Conservation (phyloP, 2,888 invertebrate genomes). For the Mayetiola destructor region DNA sequence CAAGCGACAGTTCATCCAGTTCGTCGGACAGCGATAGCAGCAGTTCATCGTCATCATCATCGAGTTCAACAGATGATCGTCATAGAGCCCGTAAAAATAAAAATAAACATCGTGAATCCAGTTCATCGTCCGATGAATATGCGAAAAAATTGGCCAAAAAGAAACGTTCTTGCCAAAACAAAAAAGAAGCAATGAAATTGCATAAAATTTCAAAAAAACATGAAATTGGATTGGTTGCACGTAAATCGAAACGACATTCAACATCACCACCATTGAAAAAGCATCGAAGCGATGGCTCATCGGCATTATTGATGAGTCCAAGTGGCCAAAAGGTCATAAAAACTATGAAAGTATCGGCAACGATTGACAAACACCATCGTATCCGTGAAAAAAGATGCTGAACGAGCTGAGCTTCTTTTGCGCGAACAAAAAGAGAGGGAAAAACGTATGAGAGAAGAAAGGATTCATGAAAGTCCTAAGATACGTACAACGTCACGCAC, state of each 20-base stretch:
- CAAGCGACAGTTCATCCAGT: slow-evolving; percentile 30
- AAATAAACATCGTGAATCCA: slow-evolving; percentile 37
- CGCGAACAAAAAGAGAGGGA: slow-evolving; percentile 37
- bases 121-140: slow-evolving; percentile 51
- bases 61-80: slow-evolving; percentile 22
- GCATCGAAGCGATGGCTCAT: not conserved
- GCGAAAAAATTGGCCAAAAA: slow-evolving; percentile 41
- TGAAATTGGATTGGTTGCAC: not conserved
- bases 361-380: slow-evolving; percentile 12
- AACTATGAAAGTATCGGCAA: not conserved
- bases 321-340: slow-evolving; percentile 2
- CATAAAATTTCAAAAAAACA: slow-evolving; percentile 11
- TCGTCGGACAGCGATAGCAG: slow-evolving; percentile 29
- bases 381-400: slow-evolving; percentile 18
- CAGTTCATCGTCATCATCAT: slow-evolving; percentile 28
- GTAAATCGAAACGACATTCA: not conserved
- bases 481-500: slow-evolving; percentile 27
- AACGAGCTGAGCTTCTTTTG: slow-evolving; percentile 28
- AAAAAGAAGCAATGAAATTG: slow-evolving; percentile 18
- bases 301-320: not conserved
- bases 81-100: slow-evolving; percentile 9
- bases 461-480: slow-evolving; percentile 36
- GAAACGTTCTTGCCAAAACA: slow-evolving; percentile 22
- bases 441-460: slow-evolving; percentile 38
- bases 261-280: not conserved